Percentiles rank a stretch among this genome's conserved stretches.
phyloP scores from a whole-genome alignment of 2,888 invertebrate genomes.

The Netelia virgata region DNA sequence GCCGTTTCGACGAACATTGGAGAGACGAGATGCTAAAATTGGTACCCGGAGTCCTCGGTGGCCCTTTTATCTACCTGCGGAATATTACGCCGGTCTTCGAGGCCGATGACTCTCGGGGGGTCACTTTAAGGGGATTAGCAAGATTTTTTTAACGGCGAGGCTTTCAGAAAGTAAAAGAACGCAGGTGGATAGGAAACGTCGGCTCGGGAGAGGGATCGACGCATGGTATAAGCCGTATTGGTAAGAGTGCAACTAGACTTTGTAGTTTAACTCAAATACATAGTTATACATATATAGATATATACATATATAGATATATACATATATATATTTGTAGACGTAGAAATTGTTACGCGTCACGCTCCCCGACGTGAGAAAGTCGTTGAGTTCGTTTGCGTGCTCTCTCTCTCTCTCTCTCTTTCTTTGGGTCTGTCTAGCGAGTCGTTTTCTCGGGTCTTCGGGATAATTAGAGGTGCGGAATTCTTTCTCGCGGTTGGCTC shows the following conservation, averaged over 20 bases:
- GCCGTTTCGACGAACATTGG: conserved; percentile 33
- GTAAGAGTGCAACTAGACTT: conserved; percentile 17
- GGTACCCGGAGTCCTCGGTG: conserved; percentile 33
- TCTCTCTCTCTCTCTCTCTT: background rate
- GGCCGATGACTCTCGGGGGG: conserved; percentile 73
- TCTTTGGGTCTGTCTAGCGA: conserved; percentile 21
- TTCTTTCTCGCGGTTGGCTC: conserved; percentile 63
- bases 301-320: conserved; percentile 26
- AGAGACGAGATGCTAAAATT: conserved; percentile 27
- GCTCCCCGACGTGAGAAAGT: conserved; percentile 77
- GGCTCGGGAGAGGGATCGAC: conserved; percentile 2
- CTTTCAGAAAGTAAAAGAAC: conserved; percentile 47
- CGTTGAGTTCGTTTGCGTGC: conserved; percentile 57
- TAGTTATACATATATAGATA: conserved; percentile 37
- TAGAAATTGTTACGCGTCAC: conserved; percentile 70
- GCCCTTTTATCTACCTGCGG: conserved; percentile 76
- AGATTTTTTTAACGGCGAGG: conserved; percentile 69
- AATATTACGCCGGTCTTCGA: conserved; percentile 50
- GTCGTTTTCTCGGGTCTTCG: conserved; percentile 67
- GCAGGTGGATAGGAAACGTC: background rate
- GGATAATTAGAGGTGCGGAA: conserved; percentile 72
- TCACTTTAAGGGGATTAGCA: conserved; percentile 80
- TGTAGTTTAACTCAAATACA: background rate
- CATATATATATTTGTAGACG: conserved; percentile 56
- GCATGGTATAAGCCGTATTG: background rate